Base-by-base conservation (phyloP, 2,797 vertebrate genomes). In the Argyrosomus regius region DNA sequence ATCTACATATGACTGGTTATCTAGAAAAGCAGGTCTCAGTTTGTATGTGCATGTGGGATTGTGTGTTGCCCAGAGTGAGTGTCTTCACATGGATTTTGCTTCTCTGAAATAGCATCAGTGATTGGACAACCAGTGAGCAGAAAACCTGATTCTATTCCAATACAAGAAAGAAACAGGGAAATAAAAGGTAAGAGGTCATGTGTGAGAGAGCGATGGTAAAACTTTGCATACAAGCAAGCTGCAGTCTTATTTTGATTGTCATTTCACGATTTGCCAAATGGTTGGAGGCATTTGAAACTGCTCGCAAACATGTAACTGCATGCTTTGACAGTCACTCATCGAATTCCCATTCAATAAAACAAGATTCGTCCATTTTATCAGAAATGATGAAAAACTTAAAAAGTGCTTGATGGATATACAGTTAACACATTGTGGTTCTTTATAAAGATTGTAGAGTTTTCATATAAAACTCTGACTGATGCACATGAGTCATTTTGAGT, bases 81-180 rank as follows among this genome's bases (percentile, higher is more conserved):
- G 72, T 58, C 59, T 62, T 86, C 60, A 24, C 39, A 81, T 77
- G 56, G 50, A 76, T 82, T 69, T 77, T 5, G 22, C 18, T 50
- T 6, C n/a, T 31, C 20, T 78, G 54, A 84, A 80, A 83, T 65
- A 83, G 70, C 56, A 80, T 24, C 20, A 26, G 35, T 45, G 48
- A 64, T 57, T 72, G 31, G 59, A 60, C 43, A 72, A 71, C 70
- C 75, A 64, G 18, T 22, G 62, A 69, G 62, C 49, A 66, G 50
- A 77, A 65, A 85, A 45, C 31, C 11, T 11, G 46, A 53, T 69
- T 72, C 77, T 24, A 68, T 63, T 67, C 35, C 67, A 69, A 54
- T 28, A 28, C 16, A 66, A 46, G 74, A 35, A 64, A 61, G 53
- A 63, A 50, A 39, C 12, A 14, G 3, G 5, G n/a, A 66, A 76